phyloP scores from a whole-genome alignment of 2,888 invertebrate species.

The Octodonta nipae region DNA sequence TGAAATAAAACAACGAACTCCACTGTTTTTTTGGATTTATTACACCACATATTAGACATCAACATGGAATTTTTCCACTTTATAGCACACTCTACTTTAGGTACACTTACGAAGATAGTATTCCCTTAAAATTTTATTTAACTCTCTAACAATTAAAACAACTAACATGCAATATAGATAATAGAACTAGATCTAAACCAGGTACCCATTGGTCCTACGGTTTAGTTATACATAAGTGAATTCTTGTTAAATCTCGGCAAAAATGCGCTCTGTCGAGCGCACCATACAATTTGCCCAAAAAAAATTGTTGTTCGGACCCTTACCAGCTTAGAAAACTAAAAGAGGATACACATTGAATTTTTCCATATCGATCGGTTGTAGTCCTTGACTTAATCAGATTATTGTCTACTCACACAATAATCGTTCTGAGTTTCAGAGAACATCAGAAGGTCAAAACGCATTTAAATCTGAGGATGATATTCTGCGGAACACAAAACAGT shows the following conservation, averaged over 20 bases:
- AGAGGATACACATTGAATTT: too few species aligned
- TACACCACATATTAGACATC: constrained; percentile 32
- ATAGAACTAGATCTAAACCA: constrained; percentile 15
- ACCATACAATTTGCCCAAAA: background rate
- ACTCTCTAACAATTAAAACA: too few species aligned
- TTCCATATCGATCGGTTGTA: too few species aligned
- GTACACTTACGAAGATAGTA: constrained; percentile 11
- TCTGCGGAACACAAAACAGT: constrained; percentile 10
- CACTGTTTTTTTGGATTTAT: constrained; percentile 21
- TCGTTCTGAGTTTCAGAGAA: constrained; percentile 24
- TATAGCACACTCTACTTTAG: constrained; percentile 14
- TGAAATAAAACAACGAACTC: too few species aligned
- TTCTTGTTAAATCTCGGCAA: constrained; percentile 15
- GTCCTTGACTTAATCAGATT: constrained; percentile 29
- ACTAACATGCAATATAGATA: constrained; percentile 20
- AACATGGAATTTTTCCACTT: constrained; percentile 32
- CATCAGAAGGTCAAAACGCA: constrained; percentile 24
- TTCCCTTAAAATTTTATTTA: too few species aligned
- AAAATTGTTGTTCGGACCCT: constrained; percentile 38
- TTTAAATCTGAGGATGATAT: constrained; percentile 22
- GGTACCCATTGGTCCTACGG: constrained; percentile 24
- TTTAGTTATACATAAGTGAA: too few species aligned
- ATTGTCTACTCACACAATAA: constrained; percentile 41
- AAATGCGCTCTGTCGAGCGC: constrained; percentile 16
- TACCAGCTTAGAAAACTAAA: constrained; percentile 29